Base-by-base conservation (phyloP, 2,113 vertebrate species). In the Pseudopodoces humilis region DNA sequence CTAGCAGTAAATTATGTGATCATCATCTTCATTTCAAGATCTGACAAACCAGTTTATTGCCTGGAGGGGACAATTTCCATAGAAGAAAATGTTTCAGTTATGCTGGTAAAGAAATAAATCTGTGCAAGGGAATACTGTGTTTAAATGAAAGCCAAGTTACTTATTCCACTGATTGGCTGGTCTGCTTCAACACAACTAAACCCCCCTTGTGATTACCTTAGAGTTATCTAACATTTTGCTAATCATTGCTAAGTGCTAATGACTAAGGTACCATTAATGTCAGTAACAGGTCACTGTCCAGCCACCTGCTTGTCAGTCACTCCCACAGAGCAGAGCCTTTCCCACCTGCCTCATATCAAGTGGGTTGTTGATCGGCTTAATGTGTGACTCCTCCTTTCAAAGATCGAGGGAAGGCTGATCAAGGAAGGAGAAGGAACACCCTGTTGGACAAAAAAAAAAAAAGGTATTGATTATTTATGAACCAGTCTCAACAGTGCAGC, bases 361-460 rank as follows among this genome's bases (percentile, higher is more conserved):
- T 99, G 99, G 79, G 99, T 99, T 92, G 98, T 99, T 24, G 99
- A 99, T 80, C 99, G 98, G 93, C 99, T 99, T 94, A 99, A 98
- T 0, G 99, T 99, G 93, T 99, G 99, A 97, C 99, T 99, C 97
- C 98, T 99, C 83, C 97, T 98, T 96, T 99, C 99, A 97, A 99
- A 99, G 96, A 98, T 91, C 22, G 99, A 98, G 8, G 98, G 97
- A 89, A 99, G 98, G 71, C 97, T 98, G 97, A 99, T 96, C 98
- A 99, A 98, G 68, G 99, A 99, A 28, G 99, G 99, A 56, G 99
- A 99, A 69, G 98, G 98, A 69, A 97, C 84, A 33, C 97, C 98
- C 99, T 99, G 96, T 74, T 76, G 83, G 85, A 41, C 3, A 77
- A 75, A 92, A 47, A 59, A 59, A 92, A 46, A 56, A 60, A 30